Evolutionary conservation across 2,888 invertebrate species (phyloP).

Genomic region (Microdon myrmicae): DNA sequence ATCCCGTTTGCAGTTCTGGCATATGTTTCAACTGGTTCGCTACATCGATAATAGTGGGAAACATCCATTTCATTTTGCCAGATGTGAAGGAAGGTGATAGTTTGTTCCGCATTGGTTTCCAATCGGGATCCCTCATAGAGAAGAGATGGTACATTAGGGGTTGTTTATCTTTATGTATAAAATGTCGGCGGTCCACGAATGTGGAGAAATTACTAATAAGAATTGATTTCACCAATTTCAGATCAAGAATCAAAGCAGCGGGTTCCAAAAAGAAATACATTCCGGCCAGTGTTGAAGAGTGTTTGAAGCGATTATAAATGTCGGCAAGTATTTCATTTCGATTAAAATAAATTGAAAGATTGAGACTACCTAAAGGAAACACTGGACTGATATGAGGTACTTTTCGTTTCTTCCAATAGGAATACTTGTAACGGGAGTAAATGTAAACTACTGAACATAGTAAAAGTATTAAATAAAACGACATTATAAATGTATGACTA

Average conservation of each 20-base stretch:
- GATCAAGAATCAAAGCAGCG: slow-evolving; percentile 55
- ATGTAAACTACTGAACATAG: slow-evolving; percentile 40
- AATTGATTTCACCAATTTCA: slow-evolving; percentile 61
- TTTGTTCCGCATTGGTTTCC: slow-evolving; percentile 67
- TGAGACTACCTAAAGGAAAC: slow-evolving; percentile 55
- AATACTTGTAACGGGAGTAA: slow-evolving; percentile 53
- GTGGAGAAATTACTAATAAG: slow-evolving; percentile 64
- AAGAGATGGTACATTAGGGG: slow-evolving; percentile 62
- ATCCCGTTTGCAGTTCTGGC: not conserved
- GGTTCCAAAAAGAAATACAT: slow-evolving; percentile 57
- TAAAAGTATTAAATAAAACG: no score
- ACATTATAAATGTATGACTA: no score
- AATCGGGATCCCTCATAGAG: slow-evolving; percentile 61
- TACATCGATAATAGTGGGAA: slow-evolving; percentile 60
- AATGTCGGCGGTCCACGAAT: slow-evolving; percentile 61
- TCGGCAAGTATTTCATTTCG: slow-evolving; percentile 54
- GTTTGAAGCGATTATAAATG: slow-evolving; percentile 57
- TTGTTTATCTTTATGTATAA: slow-evolving; percentile 54
- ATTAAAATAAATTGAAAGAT: slow-evolving; percentile 52
- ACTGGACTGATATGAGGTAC: slow-evolving; percentile 55
- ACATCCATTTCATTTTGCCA: slow-evolving; percentile 69
- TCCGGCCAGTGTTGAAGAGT: slow-evolving; percentile 55
- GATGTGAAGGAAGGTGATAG: slow-evolving; percentile 68
- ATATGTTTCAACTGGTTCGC: slow-evolving; percentile 53
- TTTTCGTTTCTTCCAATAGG: slow-evolving; percentile 56